These are phyloP conservation scores for Sphecodes monilicornis DNA, from an alignment of 2,888 invertebrate genomes.

Conservation along the genomic window DNA sequence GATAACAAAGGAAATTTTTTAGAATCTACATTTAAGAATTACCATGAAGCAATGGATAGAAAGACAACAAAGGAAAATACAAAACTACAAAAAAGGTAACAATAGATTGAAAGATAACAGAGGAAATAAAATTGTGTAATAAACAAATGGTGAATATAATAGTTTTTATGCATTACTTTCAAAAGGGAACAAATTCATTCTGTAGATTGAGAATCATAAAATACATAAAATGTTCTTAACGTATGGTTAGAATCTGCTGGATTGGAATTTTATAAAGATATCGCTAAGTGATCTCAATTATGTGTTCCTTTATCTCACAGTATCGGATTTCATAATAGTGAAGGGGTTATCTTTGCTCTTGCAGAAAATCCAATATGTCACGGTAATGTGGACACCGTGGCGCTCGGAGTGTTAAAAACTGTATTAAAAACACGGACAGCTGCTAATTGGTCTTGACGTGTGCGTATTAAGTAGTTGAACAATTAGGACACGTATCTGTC, in stretches of 20 bases:
- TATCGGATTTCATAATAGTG: neutral
- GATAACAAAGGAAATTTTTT: too few relatives aligned
- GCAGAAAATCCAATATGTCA: slow-evolving; percentile 38
- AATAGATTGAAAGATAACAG: slow-evolving; percentile 2
- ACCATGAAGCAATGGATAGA: too few relatives aligned
- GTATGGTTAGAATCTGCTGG: neutral
- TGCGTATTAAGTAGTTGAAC: slow-evolving; percentile 37
- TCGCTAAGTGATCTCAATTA: neutral
- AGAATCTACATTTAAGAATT: too few relatives aligned
- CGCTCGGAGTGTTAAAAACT: slow-evolving; percentile 34
- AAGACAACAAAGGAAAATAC: too few relatives aligned
- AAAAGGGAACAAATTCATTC: neutral
- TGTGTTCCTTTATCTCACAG: neutral
- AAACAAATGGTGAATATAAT: neutral
- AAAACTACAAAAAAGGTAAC: neutral
- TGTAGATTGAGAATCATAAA: too few relatives aligned
- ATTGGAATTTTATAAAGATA: neutral
- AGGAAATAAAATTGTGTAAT: neutral
- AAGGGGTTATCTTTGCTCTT: slow-evolving; percentile 11
- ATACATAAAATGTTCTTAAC: neutral
- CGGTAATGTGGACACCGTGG: slow-evolving; percentile 21
- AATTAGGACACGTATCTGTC: slow-evolving; percentile 43
- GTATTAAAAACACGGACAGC: slow-evolving; percentile 21
- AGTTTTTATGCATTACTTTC: neutral
- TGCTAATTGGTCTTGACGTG: slow-evolving; percentile 31